Percentiles rank a stretch among this genome's conserved stretches.
Evolutionary conservation across 1,140 invertebrate species (phyloP).

Genomic region (Drosophila setifemur): DNA sequence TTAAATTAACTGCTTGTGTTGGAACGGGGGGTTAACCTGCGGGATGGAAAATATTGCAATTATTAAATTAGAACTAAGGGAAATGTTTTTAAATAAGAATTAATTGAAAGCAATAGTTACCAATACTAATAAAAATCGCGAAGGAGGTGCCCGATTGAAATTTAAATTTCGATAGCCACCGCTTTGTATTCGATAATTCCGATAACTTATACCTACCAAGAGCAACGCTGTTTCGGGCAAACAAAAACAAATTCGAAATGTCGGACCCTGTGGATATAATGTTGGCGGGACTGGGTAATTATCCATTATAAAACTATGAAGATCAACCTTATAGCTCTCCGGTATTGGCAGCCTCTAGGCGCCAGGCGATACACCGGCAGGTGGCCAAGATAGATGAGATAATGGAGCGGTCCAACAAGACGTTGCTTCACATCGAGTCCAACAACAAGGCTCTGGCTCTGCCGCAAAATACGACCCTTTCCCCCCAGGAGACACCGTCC

Average conservation of each 20-base stretch:
- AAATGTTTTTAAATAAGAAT: too few species aligned
- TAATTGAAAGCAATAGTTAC: too few species aligned
- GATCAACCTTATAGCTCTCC: not conserved
- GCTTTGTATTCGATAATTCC: not conserved
- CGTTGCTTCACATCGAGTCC: slow-evolving; percentile 60
- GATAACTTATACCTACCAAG: too few species aligned
- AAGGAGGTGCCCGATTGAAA: too few species aligned
- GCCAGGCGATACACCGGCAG: slow-evolving; percentile 37
- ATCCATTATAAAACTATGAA: not conserved
- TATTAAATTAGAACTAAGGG: too few species aligned
- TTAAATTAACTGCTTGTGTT: slow-evolving; percentile 10
- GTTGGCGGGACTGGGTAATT: slow-evolving; percentile 65
- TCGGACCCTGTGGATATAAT: slow-evolving; percentile 57
- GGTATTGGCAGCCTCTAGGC: slow-evolving; percentile 21
- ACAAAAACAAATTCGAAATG: slow-evolving; percentile 49
- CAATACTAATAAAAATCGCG: too few species aligned
- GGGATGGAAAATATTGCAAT: too few species aligned
- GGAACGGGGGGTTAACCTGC: not conserved
- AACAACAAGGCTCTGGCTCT: slow-evolving; percentile 15
- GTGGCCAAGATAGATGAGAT: slow-evolving; percentile 51
- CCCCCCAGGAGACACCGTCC: not conserved
- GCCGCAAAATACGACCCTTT: not conserved
- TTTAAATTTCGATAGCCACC: slow-evolving; percentile 8
- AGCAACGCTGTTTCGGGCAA: not conserved
- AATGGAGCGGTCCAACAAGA: slow-evolving; percentile 67